Percentiles rank a stretch among this genome's conserved stretches.
Conservation (phyloP, 2,888 invertebrate genomes). For the Drosophila neutralis region DNA sequence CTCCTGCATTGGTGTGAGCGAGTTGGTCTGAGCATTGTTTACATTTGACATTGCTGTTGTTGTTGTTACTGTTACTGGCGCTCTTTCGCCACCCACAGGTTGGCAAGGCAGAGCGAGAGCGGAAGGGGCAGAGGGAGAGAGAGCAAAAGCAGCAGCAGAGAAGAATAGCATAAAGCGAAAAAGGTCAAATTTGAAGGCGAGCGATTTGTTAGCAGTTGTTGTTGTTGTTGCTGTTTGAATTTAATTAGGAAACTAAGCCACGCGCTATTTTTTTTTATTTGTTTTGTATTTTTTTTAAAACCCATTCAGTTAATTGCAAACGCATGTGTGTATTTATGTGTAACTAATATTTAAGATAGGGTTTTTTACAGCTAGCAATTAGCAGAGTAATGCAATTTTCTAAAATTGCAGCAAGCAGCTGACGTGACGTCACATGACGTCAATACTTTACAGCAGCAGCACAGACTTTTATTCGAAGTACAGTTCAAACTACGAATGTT, state of each 20-base stretch:
- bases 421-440: constrained; percentile 52
- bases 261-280: constrained; percentile 25
- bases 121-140: constrained; percentile 10
- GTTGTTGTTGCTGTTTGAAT: constrained; percentile 16
- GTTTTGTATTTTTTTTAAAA: constrained; percentile 20
- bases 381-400: constrained; percentile 21
- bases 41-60: constrained; percentile 64
- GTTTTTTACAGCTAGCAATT: constrained; percentile 9
- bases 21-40: constrained; percentile 58
- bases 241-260: constrained; percentile 72
- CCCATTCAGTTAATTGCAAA: constrained; percentile 44
- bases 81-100: constrained; percentile 49
- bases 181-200: constrained; percentile 73
- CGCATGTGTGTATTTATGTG: not conserved
- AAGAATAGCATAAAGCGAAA: constrained; percentile 49
- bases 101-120: constrained; percentile 16
- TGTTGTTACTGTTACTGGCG: constrained; percentile 23
- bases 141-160: constrained; percentile 19
- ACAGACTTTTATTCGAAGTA: constrained; percentile 39
- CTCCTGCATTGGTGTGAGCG: constrained; percentile 25
- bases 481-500: constrained; percentile 26
- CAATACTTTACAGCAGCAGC: constrained; percentile 15
- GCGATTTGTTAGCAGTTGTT: constrained; percentile 44
- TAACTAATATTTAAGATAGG: constrained; percentile 16
- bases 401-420: not conserved